These are phyloP conservation scores for Andrena praecox DNA, from an alignment of 2,888 invertebrate species.

Conservation along the genomic window DNA sequence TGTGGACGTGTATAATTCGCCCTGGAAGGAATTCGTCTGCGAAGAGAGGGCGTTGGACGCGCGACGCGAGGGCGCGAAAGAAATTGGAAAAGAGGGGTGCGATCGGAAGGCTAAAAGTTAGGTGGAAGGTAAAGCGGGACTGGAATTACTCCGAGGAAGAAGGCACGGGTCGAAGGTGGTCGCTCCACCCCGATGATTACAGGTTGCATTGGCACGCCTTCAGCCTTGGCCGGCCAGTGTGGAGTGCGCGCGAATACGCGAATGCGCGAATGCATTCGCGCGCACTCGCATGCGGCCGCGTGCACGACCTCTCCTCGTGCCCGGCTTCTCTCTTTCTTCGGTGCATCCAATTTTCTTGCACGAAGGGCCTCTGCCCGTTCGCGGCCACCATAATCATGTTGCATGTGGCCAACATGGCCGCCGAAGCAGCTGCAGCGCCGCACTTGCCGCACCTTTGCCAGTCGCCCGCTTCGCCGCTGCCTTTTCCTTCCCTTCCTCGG, in stretches of 20 bases:
- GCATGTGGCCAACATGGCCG: slow-evolving; percentile 82
- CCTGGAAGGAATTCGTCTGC: too few relatives aligned
- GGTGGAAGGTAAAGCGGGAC: slow-evolving; percentile 37
- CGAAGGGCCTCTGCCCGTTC: slow-evolving; percentile 71
- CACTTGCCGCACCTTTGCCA: slow-evolving; percentile 50
- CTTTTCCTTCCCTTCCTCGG: slow-evolving; percentile 50
- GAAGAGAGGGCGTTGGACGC: too few relatives aligned
- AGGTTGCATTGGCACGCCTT: slow-evolving; percentile 84
- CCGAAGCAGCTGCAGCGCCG: slow-evolving; percentile 57
- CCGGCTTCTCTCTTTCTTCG: slow-evolving; percentile 50
- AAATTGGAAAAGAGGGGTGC: slow-evolving; percentile 3
- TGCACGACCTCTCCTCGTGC: slow-evolving; percentile 58
- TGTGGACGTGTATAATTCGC: too few relatives aligned
- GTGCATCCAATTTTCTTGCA: slow-evolving; percentile 81
- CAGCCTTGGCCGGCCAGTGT: slow-evolving; percentile 60
- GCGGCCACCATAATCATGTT: slow-evolving; percentile 83
- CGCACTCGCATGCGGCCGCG: slow-evolving; percentile 48
- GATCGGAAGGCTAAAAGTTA: slow-evolving; percentile 7
- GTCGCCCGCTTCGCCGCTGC: slow-evolving; percentile 2
- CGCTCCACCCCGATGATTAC: slow-evolving; percentile 85
- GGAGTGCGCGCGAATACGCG: slow-evolving; percentile 33
- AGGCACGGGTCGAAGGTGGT: slow-evolving; percentile 72
- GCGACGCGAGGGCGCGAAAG: not conserved
- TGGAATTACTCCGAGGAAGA: slow-evolving; percentile 43
- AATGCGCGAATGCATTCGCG: not conserved